Evolutionary conservation across 2,113 vertebrate genomes (phyloP).

Genomic region (Uropsilus gracilis): DNA sequence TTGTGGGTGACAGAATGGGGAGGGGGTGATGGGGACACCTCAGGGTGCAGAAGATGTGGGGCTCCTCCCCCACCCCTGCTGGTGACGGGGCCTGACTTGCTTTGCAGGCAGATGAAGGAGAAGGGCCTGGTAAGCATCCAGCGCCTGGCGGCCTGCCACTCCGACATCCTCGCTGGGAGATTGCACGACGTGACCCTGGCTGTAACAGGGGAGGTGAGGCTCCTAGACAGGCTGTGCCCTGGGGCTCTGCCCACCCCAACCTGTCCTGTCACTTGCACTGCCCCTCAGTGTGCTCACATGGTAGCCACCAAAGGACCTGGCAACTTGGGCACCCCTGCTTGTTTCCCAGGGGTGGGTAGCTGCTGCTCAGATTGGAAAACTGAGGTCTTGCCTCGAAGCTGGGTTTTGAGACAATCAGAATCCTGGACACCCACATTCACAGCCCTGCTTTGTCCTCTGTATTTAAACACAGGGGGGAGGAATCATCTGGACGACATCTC

Average conservation of each 20-base stretch:
- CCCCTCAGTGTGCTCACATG: background rate
- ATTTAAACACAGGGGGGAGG: background rate
- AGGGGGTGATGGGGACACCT: background rate
- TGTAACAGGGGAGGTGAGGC: conserved; percentile 84
- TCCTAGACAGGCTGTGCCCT: background rate
- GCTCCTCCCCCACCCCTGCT: background rate
- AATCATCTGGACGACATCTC: background rate
- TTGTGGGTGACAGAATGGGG: too few relatives aligned
- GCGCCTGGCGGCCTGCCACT: conserved; percentile 80
- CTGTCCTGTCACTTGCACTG: background rate
- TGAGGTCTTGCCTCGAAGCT: background rate
- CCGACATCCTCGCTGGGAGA: conserved; percentile 75
- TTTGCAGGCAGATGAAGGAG: conserved; percentile 83
- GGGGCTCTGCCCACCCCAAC: background rate
- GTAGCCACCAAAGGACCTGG: background rate
- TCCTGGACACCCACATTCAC: too few relatives aligned
- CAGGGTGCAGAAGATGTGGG: background rate
- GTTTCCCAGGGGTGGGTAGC: background rate
- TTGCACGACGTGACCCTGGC: conserved; percentile 81
- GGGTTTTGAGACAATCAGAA: background rate
- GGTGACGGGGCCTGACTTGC: conserved; percentile 25
- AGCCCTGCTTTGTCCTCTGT: background rate
- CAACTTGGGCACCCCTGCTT: accelerated
- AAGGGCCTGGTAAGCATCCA: conserved; percentile 82
- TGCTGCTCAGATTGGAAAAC: background rate